phyloP scores from a whole-genome alignment of 2,888 invertebrate species.

The Nomada flava region DNA sequence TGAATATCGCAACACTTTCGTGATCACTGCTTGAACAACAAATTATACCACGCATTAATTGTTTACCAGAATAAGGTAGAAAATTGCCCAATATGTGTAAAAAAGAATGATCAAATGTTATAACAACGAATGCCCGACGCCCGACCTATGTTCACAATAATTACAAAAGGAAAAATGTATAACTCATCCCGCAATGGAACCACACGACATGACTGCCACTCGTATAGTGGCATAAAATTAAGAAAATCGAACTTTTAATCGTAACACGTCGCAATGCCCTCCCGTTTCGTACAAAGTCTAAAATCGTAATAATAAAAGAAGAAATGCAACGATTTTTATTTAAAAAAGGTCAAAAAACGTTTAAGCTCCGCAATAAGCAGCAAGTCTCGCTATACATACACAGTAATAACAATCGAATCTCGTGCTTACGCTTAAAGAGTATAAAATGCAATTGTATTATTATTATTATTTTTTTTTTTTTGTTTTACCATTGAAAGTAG shows the following conservation, averaged over 20 bases:
- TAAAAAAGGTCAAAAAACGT: constrained; percentile 23
- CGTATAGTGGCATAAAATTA: constrained; percentile 31
- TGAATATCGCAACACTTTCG: neutral
- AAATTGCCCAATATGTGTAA: neutral
- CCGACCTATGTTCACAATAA: too few species aligned
- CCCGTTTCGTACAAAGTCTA: constrained; percentile 26
- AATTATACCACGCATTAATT: neutral
- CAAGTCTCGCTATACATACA: constrained; percentile 34
- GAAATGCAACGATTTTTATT: constrained; percentile 19
- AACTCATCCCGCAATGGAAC: neutral
- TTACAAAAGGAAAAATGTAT: neutral
- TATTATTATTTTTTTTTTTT: constrained; percentile 17
- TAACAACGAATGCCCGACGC: neutral
- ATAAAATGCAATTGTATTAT: constrained; percentile 63
- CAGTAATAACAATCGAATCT: constrained; percentile 50
- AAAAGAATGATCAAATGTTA: neutral
- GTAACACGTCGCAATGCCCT: constrained; percentile 14
- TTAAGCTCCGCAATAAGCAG: constrained; percentile 52
- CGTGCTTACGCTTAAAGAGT: constrained; percentile 54
- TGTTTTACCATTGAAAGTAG: constrained; percentile 53
- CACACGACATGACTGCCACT: constrained; percentile 29
- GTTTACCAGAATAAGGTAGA: neutral
- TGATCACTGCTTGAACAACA: neutral
- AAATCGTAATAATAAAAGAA: constrained; percentile 2
- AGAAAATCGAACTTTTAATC: constrained; percentile 1